Evolutionary conservation across 2,797 vertebrate genomes (phyloP).

Genomic region (Tympanoctomys barrerae): DNA sequence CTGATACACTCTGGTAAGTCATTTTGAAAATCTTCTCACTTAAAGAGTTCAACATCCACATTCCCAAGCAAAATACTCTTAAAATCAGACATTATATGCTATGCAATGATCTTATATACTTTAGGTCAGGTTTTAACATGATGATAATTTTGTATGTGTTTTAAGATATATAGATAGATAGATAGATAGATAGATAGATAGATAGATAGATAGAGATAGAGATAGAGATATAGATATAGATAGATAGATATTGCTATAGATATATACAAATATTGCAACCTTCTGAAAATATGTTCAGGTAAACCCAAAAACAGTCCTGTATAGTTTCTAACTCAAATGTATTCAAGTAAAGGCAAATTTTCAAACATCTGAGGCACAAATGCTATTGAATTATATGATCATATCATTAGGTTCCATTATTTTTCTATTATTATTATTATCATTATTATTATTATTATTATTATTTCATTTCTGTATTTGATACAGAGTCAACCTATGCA

Average conservation of each 20-base stretch:
- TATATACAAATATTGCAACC: not conserved
- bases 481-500: too few relatives aligned
- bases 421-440: too few relatives aligned
- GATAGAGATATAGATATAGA: too few relatives aligned
- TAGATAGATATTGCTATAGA: not conserved
- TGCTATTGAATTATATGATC: constrained; percentile 32
- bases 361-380: not conserved
- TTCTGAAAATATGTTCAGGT: constrained; percentile 54
- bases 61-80: constrained; percentile 5
- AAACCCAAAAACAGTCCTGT: not conserved
- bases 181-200: too few relatives aligned
- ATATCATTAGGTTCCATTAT: not conserved
- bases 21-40: constrained; percentile 26
- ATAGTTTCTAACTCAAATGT: constrained; percentile 36
- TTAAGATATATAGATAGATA: not conserved
- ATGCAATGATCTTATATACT: not conserved
- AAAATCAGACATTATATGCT: not conserved
- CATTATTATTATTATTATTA: too few relatives aligned
- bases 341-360: not conserved
- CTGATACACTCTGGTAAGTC: not conserved
- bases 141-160: constrained; percentile 15
- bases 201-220: too few relatives aligned
- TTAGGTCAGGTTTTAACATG: not conserved
- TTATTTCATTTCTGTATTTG: too few relatives aligned
- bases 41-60: not conserved